Evolutionary conservation across 2,113 vertebrate genomes (phyloP).

Genomic region (Sigmodon hispidus): DNA sequence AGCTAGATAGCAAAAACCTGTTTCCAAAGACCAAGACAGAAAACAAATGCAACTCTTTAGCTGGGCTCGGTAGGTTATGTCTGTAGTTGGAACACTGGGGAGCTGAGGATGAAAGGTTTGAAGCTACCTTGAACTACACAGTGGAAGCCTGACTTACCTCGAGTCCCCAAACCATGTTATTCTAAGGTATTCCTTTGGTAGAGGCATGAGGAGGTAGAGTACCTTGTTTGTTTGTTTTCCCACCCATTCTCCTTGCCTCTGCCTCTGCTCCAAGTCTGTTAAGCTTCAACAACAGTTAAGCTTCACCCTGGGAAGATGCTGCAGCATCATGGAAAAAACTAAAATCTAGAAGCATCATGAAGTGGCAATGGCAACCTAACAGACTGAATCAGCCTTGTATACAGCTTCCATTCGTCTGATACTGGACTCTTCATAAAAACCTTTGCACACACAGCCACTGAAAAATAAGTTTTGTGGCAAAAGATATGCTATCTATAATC

Average conservation of each 20-base stretch:
- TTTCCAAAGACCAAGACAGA: neutral
- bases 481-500: neutral
- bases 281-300: neutral
- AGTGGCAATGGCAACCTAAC: neutral
- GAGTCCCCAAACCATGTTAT: neutral
- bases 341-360: neutral
- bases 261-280: neutral
- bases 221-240: neutral
- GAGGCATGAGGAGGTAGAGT: neutral
- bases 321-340: neutral
- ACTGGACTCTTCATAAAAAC: neutral
- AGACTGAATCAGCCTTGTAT: neutral
- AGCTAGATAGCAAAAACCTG: neutral
- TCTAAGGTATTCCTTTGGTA: neutral
- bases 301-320: neutral
- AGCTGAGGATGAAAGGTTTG: neutral
- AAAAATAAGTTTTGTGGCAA: conserved; percentile 10
- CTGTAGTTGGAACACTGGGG: neutral
- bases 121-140: neutral
- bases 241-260: neutral
- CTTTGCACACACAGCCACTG: conserved; percentile 53
- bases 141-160: neutral
- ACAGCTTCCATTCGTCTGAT: neutral
- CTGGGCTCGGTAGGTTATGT: neutral
- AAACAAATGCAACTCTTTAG: neutral